These are phyloP conservation scores for Torymus aiolomorphi DNA, from an alignment of 2,888 invertebrate species.

Conservation along the genomic window DNA sequence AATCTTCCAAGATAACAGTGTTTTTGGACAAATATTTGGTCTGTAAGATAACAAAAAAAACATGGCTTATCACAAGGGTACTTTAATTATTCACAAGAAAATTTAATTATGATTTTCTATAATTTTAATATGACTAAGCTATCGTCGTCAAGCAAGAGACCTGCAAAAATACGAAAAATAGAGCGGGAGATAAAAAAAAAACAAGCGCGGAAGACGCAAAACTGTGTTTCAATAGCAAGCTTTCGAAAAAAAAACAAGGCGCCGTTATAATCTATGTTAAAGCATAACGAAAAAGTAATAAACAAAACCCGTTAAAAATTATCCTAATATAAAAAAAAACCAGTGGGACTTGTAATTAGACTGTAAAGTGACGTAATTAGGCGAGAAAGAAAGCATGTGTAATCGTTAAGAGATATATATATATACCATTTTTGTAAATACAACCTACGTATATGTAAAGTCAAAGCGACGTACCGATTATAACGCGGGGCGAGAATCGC, in stretches of 20 bases:
- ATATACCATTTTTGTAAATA: neutral
- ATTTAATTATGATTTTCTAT: no score
- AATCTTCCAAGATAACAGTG: no score
- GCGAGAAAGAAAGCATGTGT: slow-evolving; percentile 6
- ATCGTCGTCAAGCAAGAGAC: slow-evolving; percentile 28
- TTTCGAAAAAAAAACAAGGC: slow-evolving; percentile 20
- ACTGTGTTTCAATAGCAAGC: slow-evolving; percentile 14
- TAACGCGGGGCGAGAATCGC: neutral
- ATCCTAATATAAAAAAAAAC: slow-evolving; percentile 21
- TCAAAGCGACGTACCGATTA: neutral
- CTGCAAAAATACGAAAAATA: neutral
- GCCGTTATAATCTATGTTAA: slow-evolving; percentile 35
- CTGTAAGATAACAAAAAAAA: no score
- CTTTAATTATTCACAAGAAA: no score
- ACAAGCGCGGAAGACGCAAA: neutral
- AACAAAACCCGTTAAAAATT: slow-evolving; percentile 4
- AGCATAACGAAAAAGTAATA: slow-evolving; percentile 15
- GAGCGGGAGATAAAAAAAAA: slow-evolving; percentile 13
- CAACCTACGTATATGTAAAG: no score
- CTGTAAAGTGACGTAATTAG: slow-evolving; percentile 54
- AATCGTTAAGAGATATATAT: slow-evolving; percentile 43
- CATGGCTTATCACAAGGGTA: no score
- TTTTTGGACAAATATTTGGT: no score
- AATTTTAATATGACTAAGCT: neutral
- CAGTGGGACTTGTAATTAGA: slow-evolving; percentile 55